These are phyloP conservation scores for Trissoscelio sp. DNA, from an alignment of 2,888 invertebrate genomes.

Conservation along the genomic window DNA sequence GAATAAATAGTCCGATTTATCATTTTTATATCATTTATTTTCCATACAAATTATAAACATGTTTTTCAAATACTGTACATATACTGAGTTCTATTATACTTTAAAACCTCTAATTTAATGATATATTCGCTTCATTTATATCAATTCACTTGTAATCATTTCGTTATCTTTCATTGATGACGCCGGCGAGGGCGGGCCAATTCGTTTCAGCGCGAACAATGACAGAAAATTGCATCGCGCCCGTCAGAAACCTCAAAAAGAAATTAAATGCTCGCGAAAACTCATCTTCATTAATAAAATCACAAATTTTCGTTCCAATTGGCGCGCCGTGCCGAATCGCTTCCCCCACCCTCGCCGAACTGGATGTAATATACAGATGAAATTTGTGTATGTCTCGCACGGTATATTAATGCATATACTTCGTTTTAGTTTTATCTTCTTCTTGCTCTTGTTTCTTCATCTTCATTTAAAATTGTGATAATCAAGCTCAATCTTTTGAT, in stretches of 20 bases:
- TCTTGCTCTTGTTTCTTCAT: constrained; percentile 29
- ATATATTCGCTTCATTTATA: constrained; percentile 84
- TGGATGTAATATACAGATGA: constrained; percentile 82
- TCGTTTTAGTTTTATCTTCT: constrained; percentile 42
- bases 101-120: constrained; percentile 84
- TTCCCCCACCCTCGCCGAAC: constrained; percentile 32
- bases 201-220: constrained; percentile 23
- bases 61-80: constrained; percentile 93
- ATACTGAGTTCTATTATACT: constrained; percentile 84
- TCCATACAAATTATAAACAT: constrained; percentile 94
- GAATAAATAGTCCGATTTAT: too few relatives aligned
- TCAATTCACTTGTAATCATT: constrained; percentile 82
- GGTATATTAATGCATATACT: constrained; percentile 74
- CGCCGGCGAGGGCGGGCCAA: constrained; percentile 52
- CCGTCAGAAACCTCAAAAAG: constrained; percentile 21
- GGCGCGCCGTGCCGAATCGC: constrained; percentile 13
- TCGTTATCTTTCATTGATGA: constrained; percentile 82
- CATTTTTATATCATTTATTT: constrained; percentile 84
- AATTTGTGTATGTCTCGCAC: constrained; percentile 75
- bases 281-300: constrained; percentile 35
- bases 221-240: constrained; percentile 63
- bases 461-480: constrained; percentile 72
- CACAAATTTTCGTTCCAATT: constrained; percentile 36
- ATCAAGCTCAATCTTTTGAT: constrained; percentile 85
- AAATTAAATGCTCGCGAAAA: constrained; percentile 55